phyloP scores from a whole-genome alignment of 1,140 invertebrate species.

The Zophobas morio region DNA sequence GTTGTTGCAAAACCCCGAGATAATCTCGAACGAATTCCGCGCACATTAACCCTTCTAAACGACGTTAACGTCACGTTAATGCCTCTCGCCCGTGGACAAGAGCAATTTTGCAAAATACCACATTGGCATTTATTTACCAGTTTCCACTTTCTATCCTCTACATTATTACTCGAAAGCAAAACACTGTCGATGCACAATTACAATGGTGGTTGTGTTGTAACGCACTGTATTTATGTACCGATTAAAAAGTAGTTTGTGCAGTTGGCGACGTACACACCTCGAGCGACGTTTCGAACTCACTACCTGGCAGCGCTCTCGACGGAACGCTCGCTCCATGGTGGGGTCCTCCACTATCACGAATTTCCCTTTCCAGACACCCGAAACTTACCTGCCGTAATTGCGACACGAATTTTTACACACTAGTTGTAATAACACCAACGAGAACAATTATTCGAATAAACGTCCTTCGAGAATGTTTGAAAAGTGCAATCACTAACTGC shows the following conservation, averaged over 20 bases:
- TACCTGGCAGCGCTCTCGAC: background rate
- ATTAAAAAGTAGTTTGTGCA: background rate
- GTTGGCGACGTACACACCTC: conserved; percentile 11
- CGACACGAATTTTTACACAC: background rate
- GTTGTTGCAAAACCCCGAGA: conserved; percentile 7
- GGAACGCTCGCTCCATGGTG: conserved; percentile 2
- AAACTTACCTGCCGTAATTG: conserved; percentile 26
- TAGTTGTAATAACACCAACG: no score
- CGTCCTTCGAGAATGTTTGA: no score
- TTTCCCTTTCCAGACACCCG: conserved; percentile 32
- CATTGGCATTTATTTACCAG: conserved; percentile 3
- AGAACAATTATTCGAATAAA: no score
- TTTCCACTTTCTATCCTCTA: conserved; percentile 8
- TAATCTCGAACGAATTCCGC: background rate
- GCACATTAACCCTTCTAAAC: no score
- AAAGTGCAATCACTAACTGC: no score
- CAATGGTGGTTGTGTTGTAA: conserved; percentile 13
- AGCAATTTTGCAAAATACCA: conserved; percentile 11
- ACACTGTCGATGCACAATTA: conserved; percentile 3
- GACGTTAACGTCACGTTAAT: background rate
- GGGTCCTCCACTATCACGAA: conserved; percentile 19
- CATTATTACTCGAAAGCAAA: conserved; percentile 3
- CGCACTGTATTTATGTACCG: background rate
- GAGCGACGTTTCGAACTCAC: conserved; percentile 19
- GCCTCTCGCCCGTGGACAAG: background rate